These are phyloP conservation scores for Phocides pigmalion DNA, from an alignment of 1,140 invertebrate species.

Conservation along the genomic window DNA sequence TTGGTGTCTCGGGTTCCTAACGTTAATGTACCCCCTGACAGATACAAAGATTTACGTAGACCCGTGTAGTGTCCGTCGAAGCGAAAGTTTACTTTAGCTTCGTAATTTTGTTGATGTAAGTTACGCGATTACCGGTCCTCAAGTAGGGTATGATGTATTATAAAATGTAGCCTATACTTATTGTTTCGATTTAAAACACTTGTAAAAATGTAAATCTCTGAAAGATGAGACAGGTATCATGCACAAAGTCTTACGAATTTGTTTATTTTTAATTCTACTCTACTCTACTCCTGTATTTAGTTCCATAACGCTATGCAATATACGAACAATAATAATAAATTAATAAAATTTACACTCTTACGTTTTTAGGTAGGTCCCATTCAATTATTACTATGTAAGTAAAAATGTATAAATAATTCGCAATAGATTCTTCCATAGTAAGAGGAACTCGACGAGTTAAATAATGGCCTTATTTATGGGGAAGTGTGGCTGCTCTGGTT, in stretches of 20 bases:
- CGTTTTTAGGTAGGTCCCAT: conserved; percentile 79
- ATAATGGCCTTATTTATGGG: conserved; percentile 72
- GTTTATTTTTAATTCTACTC: conserved; percentile 54
- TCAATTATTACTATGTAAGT: conserved; percentile 80
- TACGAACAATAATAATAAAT: conserved; percentile 71
- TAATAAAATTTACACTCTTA: conserved; percentile 58
- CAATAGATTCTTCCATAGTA: conserved; percentile 72
- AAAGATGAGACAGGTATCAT: conserved; percentile 66
- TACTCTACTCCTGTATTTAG: conserved; percentile 54
- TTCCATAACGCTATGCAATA: conserved; percentile 70
- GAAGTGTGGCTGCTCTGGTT: conserved; percentile 25
- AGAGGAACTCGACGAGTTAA: conserved; percentile 48
- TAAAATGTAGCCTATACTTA: conserved; percentile 64
- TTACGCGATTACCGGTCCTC: conserved; percentile 65
- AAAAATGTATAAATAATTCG: conserved; percentile 77
- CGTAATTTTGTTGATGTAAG: conserved; percentile 64
- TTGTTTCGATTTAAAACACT: conserved; percentile 60
- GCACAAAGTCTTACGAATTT: conserved; percentile 77
- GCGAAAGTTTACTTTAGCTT: conserved; percentile 45
- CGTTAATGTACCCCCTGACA: conserved; percentile 49
- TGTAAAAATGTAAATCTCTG: conserved; percentile 70
- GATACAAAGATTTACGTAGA: conserved; percentile 39
- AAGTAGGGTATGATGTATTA: conserved; percentile 65
- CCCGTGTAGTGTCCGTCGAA: conserved; percentile 47
- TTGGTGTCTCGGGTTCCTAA: conserved; percentile 71